Conservation (phyloP, 1,140 invertebrate species). For the Pseudomyrmex cubaensis region DNA sequence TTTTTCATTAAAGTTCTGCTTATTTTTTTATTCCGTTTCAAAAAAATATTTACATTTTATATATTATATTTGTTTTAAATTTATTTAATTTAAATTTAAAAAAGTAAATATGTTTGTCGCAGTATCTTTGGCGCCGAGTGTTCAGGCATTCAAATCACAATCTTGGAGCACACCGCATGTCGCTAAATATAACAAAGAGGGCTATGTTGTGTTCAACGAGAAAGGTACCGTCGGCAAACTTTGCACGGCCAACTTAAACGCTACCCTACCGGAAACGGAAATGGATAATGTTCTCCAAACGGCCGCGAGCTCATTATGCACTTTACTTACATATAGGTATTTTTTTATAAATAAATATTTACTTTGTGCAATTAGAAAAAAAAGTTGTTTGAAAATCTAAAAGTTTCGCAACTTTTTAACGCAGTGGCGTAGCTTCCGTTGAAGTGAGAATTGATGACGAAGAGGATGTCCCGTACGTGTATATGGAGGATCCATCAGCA, state of each 20-base stretch:
- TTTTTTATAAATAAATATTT: background rate
- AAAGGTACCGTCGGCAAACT: constrained; percentile 92
- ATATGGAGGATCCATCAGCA: constrained; percentile 91
- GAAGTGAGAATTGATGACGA: constrained; percentile 86
- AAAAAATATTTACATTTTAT: background rate
- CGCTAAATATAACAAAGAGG: constrained; percentile 89
- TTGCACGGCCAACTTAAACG: constrained; percentile 90
- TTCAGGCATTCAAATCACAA: constrained; percentile 86
- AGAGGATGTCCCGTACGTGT: constrained; percentile 88
- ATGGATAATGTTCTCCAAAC: constrained; percentile 87
- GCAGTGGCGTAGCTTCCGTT: constrained; percentile 86
- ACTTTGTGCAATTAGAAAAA: background rate
- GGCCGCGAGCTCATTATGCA: constrained; percentile 91
- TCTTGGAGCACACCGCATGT: constrained; percentile 88
- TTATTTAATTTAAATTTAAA: too few relatives aligned
- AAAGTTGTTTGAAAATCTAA: background rate
- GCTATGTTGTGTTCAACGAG: constrained; percentile 93
- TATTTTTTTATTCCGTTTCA: background rate
- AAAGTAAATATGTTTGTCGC: constrained; percentile 43
- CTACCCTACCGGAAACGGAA: constrained; percentile 84
- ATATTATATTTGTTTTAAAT: too few relatives aligned
- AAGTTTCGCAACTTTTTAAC: constrained; percentile 19
- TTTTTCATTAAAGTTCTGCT: too few relatives aligned
- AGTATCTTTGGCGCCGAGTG: constrained; percentile 91
- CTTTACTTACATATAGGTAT: constrained; percentile 89